A percentile compares a stretch with the other conserved stretches of the same genome.
Evolutionary conservation across 2,797 vertebrate genomes (phyloP).

Genomic region (Cyclura pinguis): DNA sequence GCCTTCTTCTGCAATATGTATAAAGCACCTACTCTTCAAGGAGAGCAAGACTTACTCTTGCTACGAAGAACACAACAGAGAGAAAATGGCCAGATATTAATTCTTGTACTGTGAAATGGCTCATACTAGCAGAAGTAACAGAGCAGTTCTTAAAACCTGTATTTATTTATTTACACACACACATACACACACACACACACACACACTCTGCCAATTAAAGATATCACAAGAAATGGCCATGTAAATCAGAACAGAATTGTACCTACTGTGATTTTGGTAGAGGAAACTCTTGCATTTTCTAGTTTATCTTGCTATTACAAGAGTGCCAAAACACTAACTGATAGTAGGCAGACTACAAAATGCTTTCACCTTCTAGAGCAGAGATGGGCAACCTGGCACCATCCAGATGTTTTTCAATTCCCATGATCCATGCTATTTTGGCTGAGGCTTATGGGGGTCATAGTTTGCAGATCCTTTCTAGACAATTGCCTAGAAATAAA

Average conservation of each 20-base stretch:
- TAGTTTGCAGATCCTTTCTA: too few species aligned
- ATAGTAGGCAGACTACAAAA: constrained; percentile 33
- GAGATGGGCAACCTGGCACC: too few species aligned
- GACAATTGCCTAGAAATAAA: constrained; percentile 10
- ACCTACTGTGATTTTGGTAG: background rate
- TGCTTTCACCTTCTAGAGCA: constrained; percentile 7
- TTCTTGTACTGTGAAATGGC: background rate
- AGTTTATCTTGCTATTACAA: background rate
- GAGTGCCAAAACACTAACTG: constrained; percentile 52
- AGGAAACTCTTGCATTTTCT: background rate
- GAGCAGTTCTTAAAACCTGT: background rate
- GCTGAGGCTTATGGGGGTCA: background rate
- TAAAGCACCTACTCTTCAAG: background rate
- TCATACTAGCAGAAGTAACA: background rate
- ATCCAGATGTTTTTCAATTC: background rate
- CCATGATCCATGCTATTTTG: background rate
- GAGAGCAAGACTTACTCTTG: background rate
- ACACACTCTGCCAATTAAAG: constrained; percentile 11
- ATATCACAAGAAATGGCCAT: background rate
- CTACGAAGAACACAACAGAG: background rate
- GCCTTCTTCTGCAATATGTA: too few species aligned
- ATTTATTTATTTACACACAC: too few species aligned
- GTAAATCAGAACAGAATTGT: background rate
- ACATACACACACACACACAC: too few species aligned
- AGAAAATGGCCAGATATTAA: background rate